Evolutionary conservation across 1,140 invertebrate species (phyloP), one percentile per base, ranked within the genome.

Genomic region (Matsumurasca onukii): DNA sequence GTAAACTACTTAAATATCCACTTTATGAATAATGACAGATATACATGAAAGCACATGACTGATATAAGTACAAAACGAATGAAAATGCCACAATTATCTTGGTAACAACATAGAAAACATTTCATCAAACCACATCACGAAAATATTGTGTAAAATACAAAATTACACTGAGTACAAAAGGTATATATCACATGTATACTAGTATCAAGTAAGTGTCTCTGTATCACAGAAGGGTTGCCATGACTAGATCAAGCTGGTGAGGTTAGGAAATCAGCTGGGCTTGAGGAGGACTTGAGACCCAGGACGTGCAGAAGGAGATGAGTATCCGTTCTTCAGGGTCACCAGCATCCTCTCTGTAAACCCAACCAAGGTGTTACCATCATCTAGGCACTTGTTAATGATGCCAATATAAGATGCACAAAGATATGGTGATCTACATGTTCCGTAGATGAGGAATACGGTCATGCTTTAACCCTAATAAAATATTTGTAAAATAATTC

Each of bases 171-270:
- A 52, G n/a, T n/a, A 52, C 13, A n/a, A 52, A 24, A 13, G 30
- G 13, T 12, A 1, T 27, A 27, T 59, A 59, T 59, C 55, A 59
- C 55, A 59, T 59, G 9, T 2, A 59, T 22, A 59, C 25, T 9
- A 27, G 12, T 59, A 12, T 52, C 22, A n/a, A 59, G n/a, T 24
- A 59, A 27, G 30, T 27, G 55, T 59, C 55, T 59, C 12, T n/a
- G n/a, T 59, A 59, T 59, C 55, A 59, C 55, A 59, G 55, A 59
- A 59, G 22, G 30, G 55, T 52, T 52, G 49, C 3, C 3, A 59
- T 59, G 55, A 59, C 55, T 59, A 59, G 55, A 9, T 9, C 24
- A 59, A 59, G 13, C 2, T 25, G 15, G 24, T 5, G 25, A 12
- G 25, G 55, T 31, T 3, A 27, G 20, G 20, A n/a, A 25, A 65